Evolutionary conservation across 1,140 invertebrate species (phyloP), one percentile per base, ranked within the genome.

Genomic region (Drosophila orosa): DNA sequence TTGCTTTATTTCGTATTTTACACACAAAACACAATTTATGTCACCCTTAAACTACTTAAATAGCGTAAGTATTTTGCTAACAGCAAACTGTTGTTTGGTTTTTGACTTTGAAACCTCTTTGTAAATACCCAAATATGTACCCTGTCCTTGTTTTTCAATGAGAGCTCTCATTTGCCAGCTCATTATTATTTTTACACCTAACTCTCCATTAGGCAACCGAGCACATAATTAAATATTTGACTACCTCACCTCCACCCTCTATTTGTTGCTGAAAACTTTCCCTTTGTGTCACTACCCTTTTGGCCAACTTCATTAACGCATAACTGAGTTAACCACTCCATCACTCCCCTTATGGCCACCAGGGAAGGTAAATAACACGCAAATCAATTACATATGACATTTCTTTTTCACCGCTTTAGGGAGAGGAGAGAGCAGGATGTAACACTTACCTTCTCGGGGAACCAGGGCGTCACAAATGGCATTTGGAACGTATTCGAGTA

Each of bases 401-500:
- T 57, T 56, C 61, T 77, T 65, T 65, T 67, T 24, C 24, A 10
- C 17, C 35, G 15, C 7, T 15, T 6, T 4, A 17, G 4, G 9
- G 12, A n/a, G 9, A 9, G 15, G 48, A 29, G 8, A n/a, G 12
- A 31, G 29, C 2, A 8, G n/a, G 9, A 33, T 1, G 40, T 29
- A 44, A 90, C 89, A 91, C 90, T 94, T 94, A 97, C 96, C 94
- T 97, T 97, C 93, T 98, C 96, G 0, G 97, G 97, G 92, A 98
- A 98, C 96, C 96, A 97, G n/a, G 97, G 97, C 35, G 97, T 98
- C 50, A 99, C 95, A 91, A 98, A 98, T 35, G 98, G 98, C 96
- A 99, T 97, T 92, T 98, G 96, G 92, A 98, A 99, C 12, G 97
- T 98, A 93, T 98, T 98, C 87, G 96, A 97, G 93, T 98, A 98